Conservation (phyloP, 1,140 invertebrate species). For the Heliconius hewitsoni region DNA sequence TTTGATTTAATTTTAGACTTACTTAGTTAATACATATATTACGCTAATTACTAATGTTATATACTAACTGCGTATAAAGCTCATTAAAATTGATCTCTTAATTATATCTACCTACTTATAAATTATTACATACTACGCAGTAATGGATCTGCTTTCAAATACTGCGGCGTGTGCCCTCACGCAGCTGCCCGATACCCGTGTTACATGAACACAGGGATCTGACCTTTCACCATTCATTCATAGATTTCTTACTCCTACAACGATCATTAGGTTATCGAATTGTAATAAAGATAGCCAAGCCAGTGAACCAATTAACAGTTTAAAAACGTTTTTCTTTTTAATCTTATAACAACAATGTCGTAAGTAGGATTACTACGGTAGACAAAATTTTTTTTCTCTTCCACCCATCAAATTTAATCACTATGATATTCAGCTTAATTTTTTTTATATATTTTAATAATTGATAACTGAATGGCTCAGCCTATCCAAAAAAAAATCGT, state of each 20-base stretch:
- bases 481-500: too few relatives aligned
- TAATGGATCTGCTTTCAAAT: slow-evolving; percentile 35
- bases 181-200: slow-evolving; percentile 40
- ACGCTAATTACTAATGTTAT: slow-evolving; percentile 27
- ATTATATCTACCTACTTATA: slow-evolving; percentile 32
- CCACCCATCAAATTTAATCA: too few relatives aligned
- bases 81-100: slow-evolving; percentile 25
- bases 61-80: slow-evolving; percentile 27
- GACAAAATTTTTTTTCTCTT: too few relatives aligned
- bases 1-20: too few relatives aligned
- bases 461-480: too few relatives aligned
- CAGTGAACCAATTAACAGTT: slow-evolving; percentile 4
- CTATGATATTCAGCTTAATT: too few relatives aligned
- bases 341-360: background rate
- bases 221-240: slow-evolving; percentile 56
- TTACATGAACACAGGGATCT: slow-evolving; percentile 45
- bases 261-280: slow-evolving; percentile 30
- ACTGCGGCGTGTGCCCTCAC: slow-evolving; percentile 24
- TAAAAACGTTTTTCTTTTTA: background rate
- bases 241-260: slow-evolving; percentile 39
- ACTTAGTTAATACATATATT: background rate
- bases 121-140: slow-evolving; percentile 45
- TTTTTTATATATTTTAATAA: too few relatives aligned
- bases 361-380: too few relatives aligned
- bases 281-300: slow-evolving; percentile 21